Evolutionary conservation across 2,888 invertebrate genomes (phyloP).

Genomic region (Caradrina kadenii): DNA sequence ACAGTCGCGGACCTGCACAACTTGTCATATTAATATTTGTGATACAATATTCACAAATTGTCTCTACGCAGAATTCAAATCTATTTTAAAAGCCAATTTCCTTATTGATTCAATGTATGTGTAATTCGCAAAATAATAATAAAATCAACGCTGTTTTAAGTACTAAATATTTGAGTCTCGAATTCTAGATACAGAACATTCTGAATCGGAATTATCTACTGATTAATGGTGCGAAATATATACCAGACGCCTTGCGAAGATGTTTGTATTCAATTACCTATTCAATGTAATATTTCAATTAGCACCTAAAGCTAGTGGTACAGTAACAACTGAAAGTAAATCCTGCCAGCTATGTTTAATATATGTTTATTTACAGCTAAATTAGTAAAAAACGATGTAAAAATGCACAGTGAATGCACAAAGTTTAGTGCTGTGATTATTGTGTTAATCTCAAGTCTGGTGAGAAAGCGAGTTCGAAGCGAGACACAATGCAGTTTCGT

Average conservation of each 20-base stretch:
- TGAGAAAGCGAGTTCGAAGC: constrained; percentile 77
- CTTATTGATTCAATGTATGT: constrained; percentile 15
- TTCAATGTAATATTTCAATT: neutral
- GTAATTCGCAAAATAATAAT: constrained; percentile 38
- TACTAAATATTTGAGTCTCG: neutral
- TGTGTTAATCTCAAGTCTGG: constrained; percentile 72
- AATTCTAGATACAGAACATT: constrained; percentile 4
- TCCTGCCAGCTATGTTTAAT: constrained; percentile 36
- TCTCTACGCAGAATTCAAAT: constrained; percentile 10
- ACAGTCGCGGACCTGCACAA: constrained; percentile 96
- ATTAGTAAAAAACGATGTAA: constrained; percentile 64
- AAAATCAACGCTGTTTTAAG: constrained; percentile 25
- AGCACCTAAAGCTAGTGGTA: constrained; percentile 24
- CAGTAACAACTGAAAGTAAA: constrained; percentile 21
- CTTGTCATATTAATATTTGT: constrained; percentile 10
- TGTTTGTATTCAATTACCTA: constrained; percentile 1
- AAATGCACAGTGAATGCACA: constrained; percentile 72
- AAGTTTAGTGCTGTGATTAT: constrained; percentile 72
- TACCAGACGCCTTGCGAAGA: neutral
- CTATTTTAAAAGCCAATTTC: constrained; percentile 27
- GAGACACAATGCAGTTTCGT: constrained; percentile 76
- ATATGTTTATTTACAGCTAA: constrained; percentile 64
- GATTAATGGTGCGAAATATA: constrained; percentile 24
- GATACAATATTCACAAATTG: neutral
- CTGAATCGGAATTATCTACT: constrained; percentile 19